Base-by-base conservation (phyloP, 2,113 vertebrate species). In the Hemicordylus capensis region DNA sequence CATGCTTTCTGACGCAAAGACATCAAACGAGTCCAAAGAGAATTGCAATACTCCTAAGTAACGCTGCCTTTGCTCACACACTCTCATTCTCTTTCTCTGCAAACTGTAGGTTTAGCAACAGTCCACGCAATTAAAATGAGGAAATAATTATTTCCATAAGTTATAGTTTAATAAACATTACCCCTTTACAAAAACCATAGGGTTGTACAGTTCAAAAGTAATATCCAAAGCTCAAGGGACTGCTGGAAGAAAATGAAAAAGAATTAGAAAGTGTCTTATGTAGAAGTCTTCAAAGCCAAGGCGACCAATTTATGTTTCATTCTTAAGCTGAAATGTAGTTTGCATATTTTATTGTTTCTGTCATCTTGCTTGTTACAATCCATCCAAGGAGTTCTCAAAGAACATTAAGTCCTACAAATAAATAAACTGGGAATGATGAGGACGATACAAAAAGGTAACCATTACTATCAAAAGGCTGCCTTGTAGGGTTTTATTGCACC, bases 371-470 rank as follows among this genome's bases (percentile, higher is more conserved):
- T 94, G 78, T 94, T 94, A 97, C 89, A 97, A 94, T 94, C 95
- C 94, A 91, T 96, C 93, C 91, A 97, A 93, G 67, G 96, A 96
- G 10, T 96, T 95, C 94, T 97, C 96, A 96, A 97, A 97, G 95
- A 96, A 97, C 95, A 97, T 97, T 94, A 97, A 94, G 82, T 97
- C 96, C 96, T 97, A 91, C 84, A 96, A 96, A 93, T 91, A 96
- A 95, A 95, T 89, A 96, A 93, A 95, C 26, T 42, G 8, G 91
- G 90, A 90, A 90, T 51, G 28, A 90, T 88, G 90, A 59, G 37
- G 72, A 93, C 91, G 76, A 88, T 83, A 92, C 59, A 94, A 91
- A 95, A 93, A 90, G 84, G 64, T 84, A 94, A 89, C 72, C 88
- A 84, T 92, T 93, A 85, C 72, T 88, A 94, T 91, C 83, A 94